These are phyloP conservation scores for Leptobrachium leishanense DNA, from an alignment of 2,113 vertebrate genomes.

Conservation along the genomic window DNA sequence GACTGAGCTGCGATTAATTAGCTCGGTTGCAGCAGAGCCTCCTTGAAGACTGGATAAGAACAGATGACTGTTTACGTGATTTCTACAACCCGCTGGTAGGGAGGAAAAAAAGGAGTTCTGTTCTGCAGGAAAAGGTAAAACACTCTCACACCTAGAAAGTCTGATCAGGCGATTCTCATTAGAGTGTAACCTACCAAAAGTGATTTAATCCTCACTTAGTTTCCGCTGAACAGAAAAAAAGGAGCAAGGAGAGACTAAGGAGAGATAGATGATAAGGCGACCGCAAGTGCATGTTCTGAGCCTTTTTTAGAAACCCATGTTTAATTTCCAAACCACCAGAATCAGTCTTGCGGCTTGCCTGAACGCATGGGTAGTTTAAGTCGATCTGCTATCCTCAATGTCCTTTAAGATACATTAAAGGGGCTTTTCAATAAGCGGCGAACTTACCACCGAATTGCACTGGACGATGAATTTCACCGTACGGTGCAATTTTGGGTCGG, in stretches of 20 bases:
- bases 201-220: conserved; percentile 2
- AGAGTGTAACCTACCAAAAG: neutral
- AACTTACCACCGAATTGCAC: no score
- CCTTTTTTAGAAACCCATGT: neutral
- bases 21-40: conserved; percentile 19
- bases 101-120: neutral
- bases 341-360: conserved; percentile 6
- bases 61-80: conserved; percentile 19
- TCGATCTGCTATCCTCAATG: neutral
- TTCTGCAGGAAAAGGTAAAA: neutral
- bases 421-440: no score
- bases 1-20: conserved; percentile 39
- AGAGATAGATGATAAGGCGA: neutral
- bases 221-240: conserved; percentile 10
- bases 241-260: neutral
- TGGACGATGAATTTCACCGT: no score
- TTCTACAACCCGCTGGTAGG: neutral
- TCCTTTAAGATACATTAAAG: neutral
- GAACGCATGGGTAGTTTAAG: conserved; percentile 3
- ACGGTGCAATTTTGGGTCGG: no score
- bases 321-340: conserved; percentile 9
- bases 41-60: conserved; percentile 22
- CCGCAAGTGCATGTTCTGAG: conserved; percentile 1
- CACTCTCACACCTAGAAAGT: neutral
- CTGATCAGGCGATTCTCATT: neutral